phyloP scores from a whole-genome alignment of 1,140 invertebrate species.

The Adoxophyes honmai region DNA sequence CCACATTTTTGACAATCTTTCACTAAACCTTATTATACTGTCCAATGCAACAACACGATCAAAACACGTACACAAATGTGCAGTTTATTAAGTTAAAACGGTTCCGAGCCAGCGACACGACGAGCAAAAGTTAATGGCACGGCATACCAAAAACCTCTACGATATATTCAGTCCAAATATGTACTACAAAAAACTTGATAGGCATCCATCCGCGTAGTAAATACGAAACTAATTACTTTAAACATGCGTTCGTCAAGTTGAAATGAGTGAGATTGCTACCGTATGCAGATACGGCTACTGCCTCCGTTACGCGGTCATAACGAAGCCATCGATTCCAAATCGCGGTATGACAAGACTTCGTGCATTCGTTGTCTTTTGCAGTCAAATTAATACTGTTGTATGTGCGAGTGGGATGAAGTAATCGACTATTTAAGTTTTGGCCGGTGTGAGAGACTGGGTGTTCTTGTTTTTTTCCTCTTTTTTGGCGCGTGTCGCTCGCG shows the following conservation, averaged over 20 bases:
- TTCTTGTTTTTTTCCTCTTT: constrained; percentile 60
- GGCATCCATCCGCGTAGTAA: constrained; percentile 1
- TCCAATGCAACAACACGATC: too few species aligned
- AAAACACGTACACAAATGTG: too few species aligned
- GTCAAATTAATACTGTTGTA: not conserved
- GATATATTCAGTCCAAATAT: not conserved
- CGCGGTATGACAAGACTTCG: not conserved
- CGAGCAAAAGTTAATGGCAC: not conserved
- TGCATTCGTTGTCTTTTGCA: not conserved
- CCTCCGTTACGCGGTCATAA: constrained; percentile 57
- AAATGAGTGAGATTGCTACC: constrained; percentile 30
- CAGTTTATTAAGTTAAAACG: too few species aligned
- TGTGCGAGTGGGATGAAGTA: not conserved
- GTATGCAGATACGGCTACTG: constrained; percentile 29
- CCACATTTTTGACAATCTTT: too few species aligned
- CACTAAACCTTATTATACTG: too few species aligned
- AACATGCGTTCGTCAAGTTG: constrained; percentile 19
- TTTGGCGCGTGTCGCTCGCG: constrained; percentile 68
- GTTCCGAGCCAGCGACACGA: too few species aligned
- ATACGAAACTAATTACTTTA: constrained; percentile 21
- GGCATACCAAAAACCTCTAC: not conserved
- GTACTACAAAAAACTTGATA: constrained; percentile 11
- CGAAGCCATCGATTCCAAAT: constrained; percentile 31
- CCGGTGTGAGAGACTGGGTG: constrained; percentile 23
- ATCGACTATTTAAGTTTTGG: not conserved